These are phyloP conservation scores for Germaria angustata DNA, from an alignment of 2,888 invertebrate genomes.

Conservation along the genomic window DNA sequence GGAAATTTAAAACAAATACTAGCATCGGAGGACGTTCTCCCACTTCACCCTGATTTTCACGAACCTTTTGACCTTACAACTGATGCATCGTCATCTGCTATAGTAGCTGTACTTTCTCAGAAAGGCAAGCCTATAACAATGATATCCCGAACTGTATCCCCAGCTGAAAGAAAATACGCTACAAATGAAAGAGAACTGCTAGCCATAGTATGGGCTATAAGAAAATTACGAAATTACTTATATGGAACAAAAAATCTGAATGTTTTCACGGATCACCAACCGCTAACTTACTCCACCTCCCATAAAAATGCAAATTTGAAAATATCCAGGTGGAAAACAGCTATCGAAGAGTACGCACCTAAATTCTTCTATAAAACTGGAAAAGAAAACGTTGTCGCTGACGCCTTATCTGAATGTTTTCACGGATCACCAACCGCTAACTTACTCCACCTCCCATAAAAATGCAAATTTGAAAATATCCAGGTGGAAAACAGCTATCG, in stretches of 20 bases:
- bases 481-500: not conserved
- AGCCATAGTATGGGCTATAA: not conserved
- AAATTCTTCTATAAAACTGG: slow-evolving; percentile 7
- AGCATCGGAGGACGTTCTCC: not conserved
- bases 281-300: not conserved
- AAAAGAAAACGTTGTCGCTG: not conserved
- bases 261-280: no score
- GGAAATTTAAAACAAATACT: not conserved
- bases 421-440: no score
- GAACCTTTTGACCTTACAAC: not conserved
- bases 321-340: not conserved
- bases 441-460: not conserved
- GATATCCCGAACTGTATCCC: not conserved
- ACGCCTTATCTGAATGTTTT: not conserved
- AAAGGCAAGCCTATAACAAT: not conserved
- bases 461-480: not conserved
- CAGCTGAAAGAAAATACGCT: not conserved
- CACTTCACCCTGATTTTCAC: not conserved
- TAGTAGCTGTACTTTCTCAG: not conserved
- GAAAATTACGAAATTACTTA: not conserved
- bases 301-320: not conserved
- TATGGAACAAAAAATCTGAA: not conserved
- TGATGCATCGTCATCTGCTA: not conserved
- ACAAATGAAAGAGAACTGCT: not conserved
- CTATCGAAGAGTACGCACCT: slow-evolving; percentile 3